These are phyloP conservation scores for Drosophila nasuta DNA, from an alignment of 1,140 invertebrate genomes.

Conservation along the genomic window DNA sequence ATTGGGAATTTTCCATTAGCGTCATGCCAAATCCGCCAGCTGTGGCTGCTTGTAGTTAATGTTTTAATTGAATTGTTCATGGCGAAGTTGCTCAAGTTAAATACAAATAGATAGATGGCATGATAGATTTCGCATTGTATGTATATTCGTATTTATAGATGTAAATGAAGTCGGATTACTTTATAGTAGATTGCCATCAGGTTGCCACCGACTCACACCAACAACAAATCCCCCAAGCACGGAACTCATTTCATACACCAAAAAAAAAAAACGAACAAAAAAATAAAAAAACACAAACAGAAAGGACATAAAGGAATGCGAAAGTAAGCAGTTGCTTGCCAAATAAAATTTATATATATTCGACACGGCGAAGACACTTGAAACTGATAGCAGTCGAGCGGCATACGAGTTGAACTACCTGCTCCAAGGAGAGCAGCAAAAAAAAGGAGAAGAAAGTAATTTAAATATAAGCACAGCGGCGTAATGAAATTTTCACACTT, in stretches of 20 bases:
- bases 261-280: neutral
- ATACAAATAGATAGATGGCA: neutral
- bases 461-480: constrained; percentile 83
- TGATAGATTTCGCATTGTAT: neutral
- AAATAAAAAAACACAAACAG: constrained; percentile 4
- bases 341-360: constrained; percentile 62
- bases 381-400: constrained; percentile 46
- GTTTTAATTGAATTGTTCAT: constrained; percentile 26
- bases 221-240: constrained; percentile 62
- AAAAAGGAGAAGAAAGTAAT: constrained; percentile 78
- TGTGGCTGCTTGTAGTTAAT: neutral
- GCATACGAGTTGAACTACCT: constrained; percentile 27
- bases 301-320: constrained; percentile 64
- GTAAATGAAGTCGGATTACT: constrained; percentile 26
- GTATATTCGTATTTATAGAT: constrained; percentile 14
- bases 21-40: neutral
- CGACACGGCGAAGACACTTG: constrained; percentile 55
- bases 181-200: constrained; percentile 36
- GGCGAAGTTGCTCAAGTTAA: neutral
- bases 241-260: constrained; percentile 26
- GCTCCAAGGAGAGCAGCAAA: neutral
- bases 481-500: constrained; percentile 85
- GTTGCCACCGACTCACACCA: constrained; percentile 5
- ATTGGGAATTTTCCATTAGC: constrained; percentile 5
- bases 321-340: constrained; percentile 65